Evolutionary conservation across 1,140 invertebrate genomes (phyloP).

Genomic region (Triops cancriformis): DNA sequence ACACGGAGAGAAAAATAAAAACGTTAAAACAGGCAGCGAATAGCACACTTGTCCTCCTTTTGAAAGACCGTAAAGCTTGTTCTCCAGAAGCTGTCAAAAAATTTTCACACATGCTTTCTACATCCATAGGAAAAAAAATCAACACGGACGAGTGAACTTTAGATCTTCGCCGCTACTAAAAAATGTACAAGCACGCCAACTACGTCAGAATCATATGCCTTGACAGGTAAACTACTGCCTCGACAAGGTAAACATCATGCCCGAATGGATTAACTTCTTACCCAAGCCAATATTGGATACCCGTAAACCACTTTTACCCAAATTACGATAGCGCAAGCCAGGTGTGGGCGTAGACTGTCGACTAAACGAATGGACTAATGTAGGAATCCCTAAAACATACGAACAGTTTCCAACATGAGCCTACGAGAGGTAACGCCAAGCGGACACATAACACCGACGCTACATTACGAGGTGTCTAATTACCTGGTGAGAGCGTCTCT

Average conservation of each 20-base stretch:
- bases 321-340: conserved; percentile 76
- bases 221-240: background rate
- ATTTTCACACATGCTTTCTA: background rate
- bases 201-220: background rate
- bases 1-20: conserved; percentile 27
- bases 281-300: conserved; percentile 84
- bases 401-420: conserved; percentile 25
- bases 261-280: conserved; percentile 39
- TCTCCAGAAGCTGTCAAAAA: background rate
- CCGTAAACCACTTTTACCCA: conserved; percentile 83
- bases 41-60: background rate
- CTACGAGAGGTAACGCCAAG: conserved; percentile 37
- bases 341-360: conserved; percentile 53
- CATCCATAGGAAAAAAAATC: background rate
- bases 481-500: background rate
- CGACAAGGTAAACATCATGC: background rate
- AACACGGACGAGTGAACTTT: background rate
- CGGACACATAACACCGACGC: conserved; percentile 39
- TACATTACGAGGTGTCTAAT: conserved; percentile 32
- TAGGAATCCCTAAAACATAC: conserved; percentile 33
- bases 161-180: background rate
- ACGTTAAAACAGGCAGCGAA: background rate
- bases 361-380: conserved; percentile 35
- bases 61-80: background rate
- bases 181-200: background rate